Conservation (phyloP, 2,888 invertebrate species). For the Empis livida region DNA sequence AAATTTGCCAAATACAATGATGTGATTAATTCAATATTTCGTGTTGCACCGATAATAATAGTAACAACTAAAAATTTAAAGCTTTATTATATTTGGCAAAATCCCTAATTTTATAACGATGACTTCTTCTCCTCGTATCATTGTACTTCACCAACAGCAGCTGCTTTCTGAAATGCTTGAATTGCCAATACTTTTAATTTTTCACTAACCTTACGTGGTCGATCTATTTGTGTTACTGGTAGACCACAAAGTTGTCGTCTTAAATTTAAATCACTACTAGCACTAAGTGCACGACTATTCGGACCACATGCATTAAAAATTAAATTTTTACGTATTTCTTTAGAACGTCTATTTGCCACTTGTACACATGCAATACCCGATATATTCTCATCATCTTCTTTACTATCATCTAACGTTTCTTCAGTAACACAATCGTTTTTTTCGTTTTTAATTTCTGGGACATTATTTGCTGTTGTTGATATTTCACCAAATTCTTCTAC, state of each 20-base stretch:
- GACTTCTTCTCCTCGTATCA: slow-evolving; percentile 8
- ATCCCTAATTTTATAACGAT: slow-evolving; percentile 23
- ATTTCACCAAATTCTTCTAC: slow-evolving; percentile 2
- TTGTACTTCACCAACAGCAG: slow-evolving; percentile 4
- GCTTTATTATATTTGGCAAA: not conserved
- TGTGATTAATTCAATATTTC: too few relatives aligned
- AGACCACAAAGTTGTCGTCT: slow-evolving; percentile 55
- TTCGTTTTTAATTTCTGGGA: slow-evolving; percentile 22
- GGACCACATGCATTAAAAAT: slow-evolving; percentile 63
- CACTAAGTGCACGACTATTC: slow-evolving; percentile 63
- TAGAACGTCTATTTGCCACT: slow-evolving; percentile 47
- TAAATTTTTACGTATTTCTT: slow-evolving; percentile 46
- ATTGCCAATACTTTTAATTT: slow-evolving; percentile 26
- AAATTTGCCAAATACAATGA: too few relatives aligned
- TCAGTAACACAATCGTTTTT: slow-evolving; percentile 17
- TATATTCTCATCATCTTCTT: not conserved
- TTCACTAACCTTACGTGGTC: slow-evolving; percentile 25
- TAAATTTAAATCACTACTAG: slow-evolving; percentile 63
- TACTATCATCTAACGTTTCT: not conserved
- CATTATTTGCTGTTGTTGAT: slow-evolving; percentile 18
- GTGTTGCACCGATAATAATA: too few relatives aligned
- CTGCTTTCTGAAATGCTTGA: slow-evolving; percentile 27
- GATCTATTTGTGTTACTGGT: slow-evolving; percentile 48
- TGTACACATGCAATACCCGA: slow-evolving; percentile 36
- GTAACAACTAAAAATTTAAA: too few relatives aligned